Evolutionary conservation across 1,140 invertebrate genomes (phyloP), one percentile per base, ranked within the genome.

Genomic region (Drosophila santomea): DNA sequence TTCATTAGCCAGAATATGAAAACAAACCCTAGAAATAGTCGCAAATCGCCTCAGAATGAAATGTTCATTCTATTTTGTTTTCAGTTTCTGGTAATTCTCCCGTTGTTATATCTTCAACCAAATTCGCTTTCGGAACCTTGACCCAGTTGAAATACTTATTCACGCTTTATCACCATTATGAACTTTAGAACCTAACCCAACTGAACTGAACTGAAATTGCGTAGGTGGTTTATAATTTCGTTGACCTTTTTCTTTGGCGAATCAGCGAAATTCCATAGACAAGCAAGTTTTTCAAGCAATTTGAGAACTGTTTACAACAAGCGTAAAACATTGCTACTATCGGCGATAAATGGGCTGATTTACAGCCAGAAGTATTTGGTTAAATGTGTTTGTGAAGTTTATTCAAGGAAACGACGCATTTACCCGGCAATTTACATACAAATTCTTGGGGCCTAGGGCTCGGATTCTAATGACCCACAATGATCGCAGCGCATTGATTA

Each of bases 361-460:
- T 58, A 64, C 56, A 60, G 28, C 17, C 60, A 3, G 3, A 36
- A 38, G n/a, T 55, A n/a, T 15, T 47, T 54, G 58, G 74, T 79
- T 76, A 39, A 68, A 54, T 41, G 28, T 28, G 28, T 6, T 32
- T 58, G 15, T 17, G 23, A 36, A 48, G 32, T 67, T 52, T 51
- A 51, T 51, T 79, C 80, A 89, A 89, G 82, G 83, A 64, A 66
- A 82, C 64, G 28, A 36, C 39, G 51, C 28, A 63, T 44, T 54
- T 73, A 72, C 61, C 62, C 50, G 58, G 6, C 77, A 45, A 88
- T 82, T 85, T 85, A 72, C 82, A 85, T 88, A 78, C 76, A 38
- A 78, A 81, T 81, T 86, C 78, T 80, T 64, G 51, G 44, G 60
- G 59, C 73, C 68, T 55, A 71, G 78, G 68, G 82, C 57, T 61